Percentiles rank a stretch among this genome's conserved stretches.
phyloP scores from a whole-genome alignment of 2,797 vertebrate species.

The Adrianichthys oophorus region DNA sequence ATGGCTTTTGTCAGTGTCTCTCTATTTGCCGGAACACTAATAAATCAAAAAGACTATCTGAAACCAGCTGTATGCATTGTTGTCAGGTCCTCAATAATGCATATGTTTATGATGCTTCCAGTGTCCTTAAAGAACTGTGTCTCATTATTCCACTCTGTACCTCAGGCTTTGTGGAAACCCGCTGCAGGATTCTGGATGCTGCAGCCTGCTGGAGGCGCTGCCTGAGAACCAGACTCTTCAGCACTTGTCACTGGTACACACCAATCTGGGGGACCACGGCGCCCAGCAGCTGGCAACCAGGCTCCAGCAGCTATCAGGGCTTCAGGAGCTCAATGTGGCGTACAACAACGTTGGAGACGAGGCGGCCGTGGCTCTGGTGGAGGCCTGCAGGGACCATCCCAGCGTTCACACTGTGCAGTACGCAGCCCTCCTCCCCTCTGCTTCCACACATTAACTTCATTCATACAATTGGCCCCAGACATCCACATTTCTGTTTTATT shows the following conservation, averaged over 20 bases:
- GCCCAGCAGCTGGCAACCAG: constrained; percentile 77
- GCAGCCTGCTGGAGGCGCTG: constrained; percentile 81
- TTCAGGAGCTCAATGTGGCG: constrained; percentile 92
- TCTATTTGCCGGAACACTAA: too few relatives aligned
- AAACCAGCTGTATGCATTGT: not conserved
- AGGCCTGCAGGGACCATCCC: constrained; percentile 85
- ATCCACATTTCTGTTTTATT: too few relatives aligned
- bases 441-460: not conserved
- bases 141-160: not conserved
- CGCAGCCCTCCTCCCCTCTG: constrained; percentile 50
- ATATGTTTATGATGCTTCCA: not conserved
- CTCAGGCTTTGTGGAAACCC: constrained; percentile 84
- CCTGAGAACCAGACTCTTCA: constrained; percentile 82
- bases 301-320: constrained; percentile 75
- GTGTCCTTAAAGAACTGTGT: not conserved
- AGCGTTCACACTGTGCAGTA: constrained; percentile 91
- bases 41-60: too few relatives aligned
- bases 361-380: constrained; percentile 83
- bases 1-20: not conserved
- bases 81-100: not conserved
- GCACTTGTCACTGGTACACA: constrained; percentile 89
- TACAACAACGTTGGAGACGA: constrained; percentile 89
- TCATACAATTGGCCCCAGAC: too few relatives aligned
- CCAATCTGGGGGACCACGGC: constrained; percentile 81
- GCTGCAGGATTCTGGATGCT: constrained; percentile 78